Evolutionary conservation across 2,888 invertebrate genomes (phyloP).

Genomic region (Meteorus cinctellus): DNA sequence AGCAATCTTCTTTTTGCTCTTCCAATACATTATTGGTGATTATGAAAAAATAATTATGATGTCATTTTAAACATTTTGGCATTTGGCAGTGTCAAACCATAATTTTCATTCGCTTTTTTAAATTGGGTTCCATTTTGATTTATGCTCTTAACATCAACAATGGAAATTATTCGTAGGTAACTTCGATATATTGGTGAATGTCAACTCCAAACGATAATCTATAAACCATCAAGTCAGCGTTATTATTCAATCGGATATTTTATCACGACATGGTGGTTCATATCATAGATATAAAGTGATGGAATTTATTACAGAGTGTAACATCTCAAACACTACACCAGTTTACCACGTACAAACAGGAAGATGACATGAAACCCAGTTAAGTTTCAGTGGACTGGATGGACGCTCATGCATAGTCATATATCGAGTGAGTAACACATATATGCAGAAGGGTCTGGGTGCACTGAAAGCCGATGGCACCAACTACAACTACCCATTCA

Average conservation of each 20-base stretch:
- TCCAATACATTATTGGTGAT: neutral
- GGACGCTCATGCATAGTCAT: constrained; percentile 4
- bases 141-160: no score
- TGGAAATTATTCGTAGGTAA: no score
- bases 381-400: neutral
- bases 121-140: no score
- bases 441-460: neutral
- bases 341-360: constrained; percentile 4
- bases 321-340: neutral
- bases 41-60: neutral
- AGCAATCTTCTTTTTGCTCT: constrained; percentile 7
- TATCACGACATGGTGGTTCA: neutral
- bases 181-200: no score
- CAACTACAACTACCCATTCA: constrained; percentile 19
- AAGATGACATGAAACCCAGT: constrained; percentile 7
- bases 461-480: constrained; percentile 28
- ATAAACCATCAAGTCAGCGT: no score
- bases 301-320: neutral
- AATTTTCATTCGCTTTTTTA: no score
- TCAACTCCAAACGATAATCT: no score
- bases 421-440: neutral
- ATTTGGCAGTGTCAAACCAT: no score
- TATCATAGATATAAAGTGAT: neutral
- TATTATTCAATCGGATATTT: no score
- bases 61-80: no score